Evolutionary conservation across 2,113 vertebrate genomes (phyloP), one percentile per base, ranked within the genome.

Genomic region (Gnathonemus echidnorhynchus): DNA sequence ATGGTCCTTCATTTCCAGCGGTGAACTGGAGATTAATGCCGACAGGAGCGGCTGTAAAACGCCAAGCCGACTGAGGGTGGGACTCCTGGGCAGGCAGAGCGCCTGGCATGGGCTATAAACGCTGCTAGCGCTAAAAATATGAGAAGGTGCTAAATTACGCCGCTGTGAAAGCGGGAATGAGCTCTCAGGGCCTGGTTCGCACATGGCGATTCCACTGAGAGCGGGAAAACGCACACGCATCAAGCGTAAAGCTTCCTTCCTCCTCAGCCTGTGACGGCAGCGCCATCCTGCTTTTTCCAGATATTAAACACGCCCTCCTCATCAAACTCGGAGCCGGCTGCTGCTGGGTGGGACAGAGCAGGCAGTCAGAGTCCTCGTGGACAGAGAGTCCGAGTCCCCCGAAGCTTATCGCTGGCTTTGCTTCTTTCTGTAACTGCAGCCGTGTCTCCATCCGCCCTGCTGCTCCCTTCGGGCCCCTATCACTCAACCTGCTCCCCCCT

Each of bases 251-350:
- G 10, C 52, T 31, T 8, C 15, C 42, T 58, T 52, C 19, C 49
- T 89, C 15, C 17, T 3, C 35, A 7, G 6, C 49, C 70, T 48
- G 27, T 8, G 27, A 56, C 15, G 5, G 80, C 89, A 5, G 39
- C 24, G 24, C 31, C 21, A 86, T 21, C n/a, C 24, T n/a, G 4
- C 74, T 5, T 39, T 85, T 85, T 56, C 46, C 39, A 27, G 58
- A 56, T 45, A 21, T 52, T 85, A 84, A 89, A 86, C 88, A 80
- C 85, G 53, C 90, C 46, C 84, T 70, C 17, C 70, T 93, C 90
- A 77, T 88, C 49, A 91, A 93, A 93, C 86, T 89, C 50, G 5
- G 35, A 70, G 45, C n/a, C 92, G 88, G 91, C 87, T 24, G 66
- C 66, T 90, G 89, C 77, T 90, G 89, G 83, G 50, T 17, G 48